Conservation (phyloP, 1,140 invertebrate species). For the Drosophila punjabiensis region DNA sequence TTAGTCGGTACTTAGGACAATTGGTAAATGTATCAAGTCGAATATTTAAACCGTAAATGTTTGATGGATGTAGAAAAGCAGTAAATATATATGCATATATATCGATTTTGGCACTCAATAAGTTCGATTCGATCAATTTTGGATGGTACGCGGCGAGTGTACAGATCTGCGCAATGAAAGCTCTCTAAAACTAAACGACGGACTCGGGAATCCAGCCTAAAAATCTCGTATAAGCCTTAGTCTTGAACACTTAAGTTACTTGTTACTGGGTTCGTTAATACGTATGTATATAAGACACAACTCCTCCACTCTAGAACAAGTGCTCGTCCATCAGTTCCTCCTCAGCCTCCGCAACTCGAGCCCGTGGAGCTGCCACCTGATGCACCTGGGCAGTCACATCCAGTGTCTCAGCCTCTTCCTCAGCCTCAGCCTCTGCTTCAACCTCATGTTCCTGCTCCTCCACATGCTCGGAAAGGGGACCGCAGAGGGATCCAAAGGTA, state of each 20-base stretch:
- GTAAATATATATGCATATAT: slow-evolving; percentile 20
- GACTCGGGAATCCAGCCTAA: slow-evolving; percentile 31
- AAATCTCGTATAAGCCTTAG: slow-evolving; percentile 43
- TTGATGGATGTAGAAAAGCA: slow-evolving; percentile 34
- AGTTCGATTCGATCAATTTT: slow-evolving; percentile 43
- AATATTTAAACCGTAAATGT: slow-evolving; percentile 23
- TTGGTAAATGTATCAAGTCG: slow-evolving; percentile 34
- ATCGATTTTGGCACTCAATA: slow-evolving; percentile 34
- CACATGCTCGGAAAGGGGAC: slow-evolving; percentile 58
- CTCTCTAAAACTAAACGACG: slow-evolving; percentile 54
- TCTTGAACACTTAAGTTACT: slow-evolving; percentile 54
- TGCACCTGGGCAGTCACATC: slow-evolving; percentile 49
- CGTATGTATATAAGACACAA: slow-evolving; percentile 66
- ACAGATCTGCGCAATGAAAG: slow-evolving; percentile 28
- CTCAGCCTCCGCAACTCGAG: not conserved
- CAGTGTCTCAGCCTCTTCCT: slow-evolving; percentile 10
- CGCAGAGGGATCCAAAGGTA: slow-evolving; percentile 74
- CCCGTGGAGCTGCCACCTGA: not conserved
- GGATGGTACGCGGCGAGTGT: slow-evolving; percentile 61
- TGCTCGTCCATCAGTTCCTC: slow-evolving; percentile 53
- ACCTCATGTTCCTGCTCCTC: slow-evolving; percentile 41
- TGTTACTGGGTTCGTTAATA: slow-evolving; percentile 38
- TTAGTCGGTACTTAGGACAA: slow-evolving; percentile 42
- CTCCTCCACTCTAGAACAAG: slow-evolving; percentile 53
- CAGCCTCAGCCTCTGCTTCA: slow-evolving; percentile 12